These are phyloP conservation scores for Andrena praecox DNA, from an alignment of 2,888 invertebrate species.

Conservation along the genomic window DNA sequence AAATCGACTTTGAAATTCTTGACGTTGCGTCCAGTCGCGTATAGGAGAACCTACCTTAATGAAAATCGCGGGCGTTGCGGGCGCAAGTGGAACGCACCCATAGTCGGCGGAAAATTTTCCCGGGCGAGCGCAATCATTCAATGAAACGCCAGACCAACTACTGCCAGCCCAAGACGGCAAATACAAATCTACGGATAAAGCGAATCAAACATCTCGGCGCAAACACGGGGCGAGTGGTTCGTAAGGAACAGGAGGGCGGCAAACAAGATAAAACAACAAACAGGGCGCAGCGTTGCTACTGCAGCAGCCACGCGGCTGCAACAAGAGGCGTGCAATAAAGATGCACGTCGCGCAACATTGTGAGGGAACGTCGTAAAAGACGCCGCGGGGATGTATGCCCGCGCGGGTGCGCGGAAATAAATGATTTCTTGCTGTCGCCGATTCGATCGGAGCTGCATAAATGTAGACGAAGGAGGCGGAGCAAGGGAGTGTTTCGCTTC, in stretches of 20 bases:
- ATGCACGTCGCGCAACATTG: background rate
- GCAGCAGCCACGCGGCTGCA: background rate
- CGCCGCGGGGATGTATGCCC: too few relatives aligned
- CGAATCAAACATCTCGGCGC: slow-evolving; percentile 2
- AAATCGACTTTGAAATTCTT: too few relatives aligned
- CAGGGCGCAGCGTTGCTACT: background rate
- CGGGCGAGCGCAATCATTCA: background rate
- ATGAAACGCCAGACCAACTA: background rate
- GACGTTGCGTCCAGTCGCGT: too few relatives aligned
- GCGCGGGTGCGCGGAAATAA: too few relatives aligned
- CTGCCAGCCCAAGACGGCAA: background rate
- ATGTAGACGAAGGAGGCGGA: too few relatives aligned
- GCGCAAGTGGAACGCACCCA: too few relatives aligned
- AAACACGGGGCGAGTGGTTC: slow-evolving; percentile 17
- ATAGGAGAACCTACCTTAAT: too few relatives aligned
- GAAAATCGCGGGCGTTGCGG: too few relatives aligned
- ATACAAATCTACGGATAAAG: background rate
- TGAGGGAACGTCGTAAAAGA: background rate
- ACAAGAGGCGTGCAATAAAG: background rate
- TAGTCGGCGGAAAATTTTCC: background rate
- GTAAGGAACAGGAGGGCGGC: background rate
- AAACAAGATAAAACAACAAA: slow-evolving; percentile 17
- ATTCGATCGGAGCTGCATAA: too few relatives aligned
- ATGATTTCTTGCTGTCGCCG: too few relatives aligned
- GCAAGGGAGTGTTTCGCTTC: too few relatives aligned